Evolutionary conservation across 1,140 invertebrate genomes (phyloP).

Genomic region (Euwallacea similis): DNA sequence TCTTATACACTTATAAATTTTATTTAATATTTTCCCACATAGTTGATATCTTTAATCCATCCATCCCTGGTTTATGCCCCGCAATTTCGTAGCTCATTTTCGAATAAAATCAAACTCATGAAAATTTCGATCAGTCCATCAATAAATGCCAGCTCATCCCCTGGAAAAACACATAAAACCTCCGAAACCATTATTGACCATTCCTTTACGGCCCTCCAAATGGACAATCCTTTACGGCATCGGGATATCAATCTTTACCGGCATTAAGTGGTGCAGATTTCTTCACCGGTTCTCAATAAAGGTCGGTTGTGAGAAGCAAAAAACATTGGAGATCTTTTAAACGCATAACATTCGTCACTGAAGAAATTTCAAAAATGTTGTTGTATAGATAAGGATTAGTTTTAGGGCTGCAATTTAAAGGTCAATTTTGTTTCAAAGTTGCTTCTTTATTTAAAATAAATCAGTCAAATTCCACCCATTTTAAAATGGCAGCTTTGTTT

Average conservation of each 20-base stretch:
- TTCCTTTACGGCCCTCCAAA: conserved; percentile 14
- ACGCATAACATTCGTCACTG: not conserved
- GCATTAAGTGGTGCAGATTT: conserved; percentile 22
- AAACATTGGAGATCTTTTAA: conserved; percentile 5
- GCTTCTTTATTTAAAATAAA: too few species aligned
- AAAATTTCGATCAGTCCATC: conserved; percentile 11
- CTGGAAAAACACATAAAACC: conserved; percentile 26
- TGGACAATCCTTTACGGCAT: conserved; percentile 15
- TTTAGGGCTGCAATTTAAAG: too few species aligned
- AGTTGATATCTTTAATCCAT: not conserved
- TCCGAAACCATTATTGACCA: conserved; percentile 23
- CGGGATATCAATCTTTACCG: conserved; percentile 18
- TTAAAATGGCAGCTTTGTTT: too few species aligned
- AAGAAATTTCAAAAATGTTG: too few species aligned
- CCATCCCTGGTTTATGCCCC: too few species aligned
- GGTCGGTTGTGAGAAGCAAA: conserved; percentile 12
- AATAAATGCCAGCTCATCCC: conserved; percentile 20
- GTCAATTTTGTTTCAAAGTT: too few species aligned
- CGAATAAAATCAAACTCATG: not conserved
- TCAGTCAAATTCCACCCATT: too few species aligned
- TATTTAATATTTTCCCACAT: too few species aligned
- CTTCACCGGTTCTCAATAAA: conserved; percentile 15
- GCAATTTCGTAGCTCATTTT: not conserved
- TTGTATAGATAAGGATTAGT: too few species aligned
- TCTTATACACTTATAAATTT: too few species aligned